Evolutionary conservation across 2,113 vertebrate species (phyloP).

Genomic region (Phalacrocorax brasilianus): DNA sequence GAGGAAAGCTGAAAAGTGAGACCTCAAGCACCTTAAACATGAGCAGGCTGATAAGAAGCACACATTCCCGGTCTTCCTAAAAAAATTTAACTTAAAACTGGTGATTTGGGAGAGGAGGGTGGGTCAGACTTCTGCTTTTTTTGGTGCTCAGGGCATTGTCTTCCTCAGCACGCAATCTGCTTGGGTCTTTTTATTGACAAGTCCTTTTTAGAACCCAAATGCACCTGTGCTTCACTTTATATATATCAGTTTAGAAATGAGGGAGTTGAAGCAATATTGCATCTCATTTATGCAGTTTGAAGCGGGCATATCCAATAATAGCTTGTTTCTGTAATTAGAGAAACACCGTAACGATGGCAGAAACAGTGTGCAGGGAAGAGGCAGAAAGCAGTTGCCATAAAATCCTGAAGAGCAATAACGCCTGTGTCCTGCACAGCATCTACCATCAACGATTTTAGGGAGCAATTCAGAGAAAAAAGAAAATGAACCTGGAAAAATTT

Average conservation of each 20-base stretch:
- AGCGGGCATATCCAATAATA: fast-evolving
- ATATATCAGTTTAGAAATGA: fast-evolving
- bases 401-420: background rate
- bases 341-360: background rate
- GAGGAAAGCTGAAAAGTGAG: background rate
- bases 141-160: background rate
- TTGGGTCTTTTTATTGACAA: background rate
- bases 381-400: background rate
- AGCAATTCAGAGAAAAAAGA: background rate
- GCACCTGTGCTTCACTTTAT: background rate
- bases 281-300: background rate
- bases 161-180: background rate
- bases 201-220: background rate
- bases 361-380: background rate
- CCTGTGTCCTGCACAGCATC: background rate
- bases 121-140: background rate
- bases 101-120: background rate
- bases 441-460: fast-evolving
- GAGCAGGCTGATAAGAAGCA: background rate
- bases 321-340: background rate
- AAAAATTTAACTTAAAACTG: background rate
- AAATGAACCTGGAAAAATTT: background rate
- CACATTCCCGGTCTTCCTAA: background rate
- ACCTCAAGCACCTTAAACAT: background rate
- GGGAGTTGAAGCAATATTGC: background rate